phyloP scores from a whole-genome alignment of 2,888 invertebrate genomes.

The Brachyptera putata region DNA sequence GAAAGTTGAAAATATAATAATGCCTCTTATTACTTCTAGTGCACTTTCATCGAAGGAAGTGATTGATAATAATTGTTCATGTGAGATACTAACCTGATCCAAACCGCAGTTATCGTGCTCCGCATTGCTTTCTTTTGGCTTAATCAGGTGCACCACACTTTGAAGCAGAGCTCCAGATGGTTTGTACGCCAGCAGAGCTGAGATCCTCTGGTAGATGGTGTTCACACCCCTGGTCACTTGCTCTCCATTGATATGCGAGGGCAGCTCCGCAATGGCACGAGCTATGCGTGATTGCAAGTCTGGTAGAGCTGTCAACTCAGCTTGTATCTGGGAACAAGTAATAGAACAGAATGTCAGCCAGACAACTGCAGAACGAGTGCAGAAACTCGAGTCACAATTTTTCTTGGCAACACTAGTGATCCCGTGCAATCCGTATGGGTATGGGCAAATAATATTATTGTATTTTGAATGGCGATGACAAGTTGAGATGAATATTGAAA shows the following conservation, averaged over 20 bases:
- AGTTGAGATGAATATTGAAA: too few species aligned
- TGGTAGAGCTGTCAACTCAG: conserved; percentile 1
- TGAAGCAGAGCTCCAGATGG: background rate
- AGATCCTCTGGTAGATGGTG: conserved; percentile 6
- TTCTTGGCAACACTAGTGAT: too few species aligned
- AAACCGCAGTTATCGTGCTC: conserved; percentile 21
- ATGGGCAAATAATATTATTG: too few species aligned
- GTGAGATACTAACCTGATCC: conserved; percentile 23
- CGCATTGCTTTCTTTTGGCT: background rate
- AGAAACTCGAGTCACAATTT: too few species aligned
- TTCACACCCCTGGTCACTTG: background rate
- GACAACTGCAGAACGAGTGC: too few species aligned
- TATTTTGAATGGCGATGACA: too few species aligned
- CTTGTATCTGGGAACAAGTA: conserved; percentile 5
- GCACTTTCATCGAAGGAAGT: too few species aligned
- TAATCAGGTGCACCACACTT: conserved; percentile 14
- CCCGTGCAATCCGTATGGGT: too few species aligned
- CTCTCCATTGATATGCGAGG: background rate
- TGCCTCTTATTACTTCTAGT: too few species aligned
- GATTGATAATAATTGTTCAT: background rate
- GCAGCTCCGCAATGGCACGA: background rate
- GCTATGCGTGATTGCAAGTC: conserved; percentile 13
- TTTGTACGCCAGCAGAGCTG: conserved; percentile 4
- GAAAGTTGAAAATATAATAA: too few species aligned
- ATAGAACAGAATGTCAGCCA: too few species aligned